Evolutionary conservation across 2,797 vertebrate genomes (phyloP).

Genomic region (Phataginus tricuspis): DNA sequence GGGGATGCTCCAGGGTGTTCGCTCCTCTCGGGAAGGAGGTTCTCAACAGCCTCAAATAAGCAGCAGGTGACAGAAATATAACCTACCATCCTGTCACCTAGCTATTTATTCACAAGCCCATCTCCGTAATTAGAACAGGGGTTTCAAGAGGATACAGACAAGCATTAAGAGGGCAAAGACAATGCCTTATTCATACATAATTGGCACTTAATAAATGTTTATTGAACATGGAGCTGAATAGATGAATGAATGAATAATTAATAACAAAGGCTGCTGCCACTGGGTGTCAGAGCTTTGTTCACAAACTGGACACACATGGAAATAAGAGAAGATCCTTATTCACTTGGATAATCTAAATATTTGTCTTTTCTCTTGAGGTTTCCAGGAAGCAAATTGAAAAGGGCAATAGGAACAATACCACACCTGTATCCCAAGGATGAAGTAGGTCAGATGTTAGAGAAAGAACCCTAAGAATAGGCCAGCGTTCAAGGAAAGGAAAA

Average conservation of each 20-base stretch:
- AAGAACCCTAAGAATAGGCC: background rate
- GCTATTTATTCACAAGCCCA: background rate
- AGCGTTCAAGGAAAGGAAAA: background rate
- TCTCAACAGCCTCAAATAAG: background rate
- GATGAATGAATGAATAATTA: slow-evolving; percentile 14
- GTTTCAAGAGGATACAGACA: background rate
- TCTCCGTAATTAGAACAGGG: background rate
- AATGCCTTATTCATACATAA: background rate
- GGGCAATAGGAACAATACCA: background rate
- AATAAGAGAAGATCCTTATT: background rate
- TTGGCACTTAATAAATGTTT: background rate
- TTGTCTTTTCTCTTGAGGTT: background rate
- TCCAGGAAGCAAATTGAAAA: background rate
- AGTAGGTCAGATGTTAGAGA: background rate
- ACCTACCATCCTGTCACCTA: no score
- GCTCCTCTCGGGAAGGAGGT: background rate
- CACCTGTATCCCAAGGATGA: background rate
- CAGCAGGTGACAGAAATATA: background rate
- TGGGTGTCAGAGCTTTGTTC: background rate
- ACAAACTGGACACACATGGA: background rate
- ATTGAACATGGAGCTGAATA: background rate
- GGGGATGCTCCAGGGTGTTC: background rate
- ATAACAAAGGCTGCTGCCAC: background rate
- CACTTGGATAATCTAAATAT: background rate
- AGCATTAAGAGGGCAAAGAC: background rate